A percentile compares a stretch with the other conserved stretches of the same genome.
Evolutionary conservation across 2,888 invertebrate genomes (phyloP).

Genomic region (Laothoe populi): DNA sequence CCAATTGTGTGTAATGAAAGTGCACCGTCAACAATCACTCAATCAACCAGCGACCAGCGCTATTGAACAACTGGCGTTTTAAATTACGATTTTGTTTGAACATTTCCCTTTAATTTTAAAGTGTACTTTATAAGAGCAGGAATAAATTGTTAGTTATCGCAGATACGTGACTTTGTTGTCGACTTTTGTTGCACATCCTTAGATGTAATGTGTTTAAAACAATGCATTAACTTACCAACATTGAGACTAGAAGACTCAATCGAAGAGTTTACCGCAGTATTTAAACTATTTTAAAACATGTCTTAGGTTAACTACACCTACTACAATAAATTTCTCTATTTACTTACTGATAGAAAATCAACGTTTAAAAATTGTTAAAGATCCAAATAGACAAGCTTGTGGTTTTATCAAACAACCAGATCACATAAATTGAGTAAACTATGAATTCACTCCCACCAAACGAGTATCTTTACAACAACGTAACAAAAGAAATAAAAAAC

Average conservation of each 20-base stretch:
- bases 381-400: not conserved
- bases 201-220: no score
- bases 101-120: constrained; percentile 30
- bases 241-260: no score
- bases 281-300: no score
- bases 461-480: not conserved
- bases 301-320: no score
- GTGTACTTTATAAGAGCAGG: not conserved
- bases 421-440: not conserved
- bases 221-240: no score
- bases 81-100: constrained; percentile 50
- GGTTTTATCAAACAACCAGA: not conserved
- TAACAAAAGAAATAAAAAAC: not conserved
- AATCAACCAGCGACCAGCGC: constrained; percentile 44
- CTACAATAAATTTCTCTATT: not conserved
- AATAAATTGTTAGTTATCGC: no score
- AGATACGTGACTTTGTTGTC: no score
- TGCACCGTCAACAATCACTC: constrained; percentile 61
- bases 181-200: no score
- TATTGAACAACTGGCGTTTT: constrained; percentile 23
- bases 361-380: no score
- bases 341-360: no score
- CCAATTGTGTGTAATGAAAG: constrained; percentile 74
- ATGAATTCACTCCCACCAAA: not conserved
- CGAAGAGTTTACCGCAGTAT: no score